A percentile compares a stretch with the other conserved stretches of the same genome.
Conservation (phyloP, 1,140 invertebrate genomes). For the Drosophila tristis region DNA sequence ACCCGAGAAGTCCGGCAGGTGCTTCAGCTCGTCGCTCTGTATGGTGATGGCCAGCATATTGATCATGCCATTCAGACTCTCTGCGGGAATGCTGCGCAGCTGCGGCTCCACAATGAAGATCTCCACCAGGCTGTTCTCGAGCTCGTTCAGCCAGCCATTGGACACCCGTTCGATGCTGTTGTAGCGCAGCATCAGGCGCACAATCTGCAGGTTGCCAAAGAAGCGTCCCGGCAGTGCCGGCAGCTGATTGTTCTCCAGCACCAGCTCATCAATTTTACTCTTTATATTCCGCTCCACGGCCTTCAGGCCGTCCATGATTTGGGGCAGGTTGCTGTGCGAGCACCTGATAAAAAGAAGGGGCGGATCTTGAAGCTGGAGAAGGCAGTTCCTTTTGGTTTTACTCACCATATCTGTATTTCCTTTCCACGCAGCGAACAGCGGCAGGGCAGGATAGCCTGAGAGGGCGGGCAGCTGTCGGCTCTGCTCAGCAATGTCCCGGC, state of each 20-base stretch:
- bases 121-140: constrained; percentile 91
- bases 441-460: constrained; percentile 85
- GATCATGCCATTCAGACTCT: constrained; percentile 90
- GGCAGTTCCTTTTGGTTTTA: background rate
- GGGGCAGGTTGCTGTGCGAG: constrained; percentile 92
- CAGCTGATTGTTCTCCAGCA: constrained; percentile 93
- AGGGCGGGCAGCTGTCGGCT: constrained; percentile 84
- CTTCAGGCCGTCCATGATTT: constrained; percentile 90
- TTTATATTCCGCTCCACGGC: constrained; percentile 88
- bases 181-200: constrained; percentile 92
- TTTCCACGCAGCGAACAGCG: constrained; percentile 84
- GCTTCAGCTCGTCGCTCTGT: constrained; percentile 89
- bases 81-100: constrained; percentile 90
- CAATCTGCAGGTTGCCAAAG: constrained; percentile 89
- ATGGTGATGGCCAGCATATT: constrained; percentile 92
- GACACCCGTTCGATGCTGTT: constrained; percentile 93
- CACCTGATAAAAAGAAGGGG: constrained; percentile 87
- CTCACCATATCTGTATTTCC: constrained; percentile 85
- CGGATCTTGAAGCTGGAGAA: background rate
- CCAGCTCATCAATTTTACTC: constrained; percentile 91
- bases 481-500: constrained; percentile 21
- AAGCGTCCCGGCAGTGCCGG: constrained; percentile 91
- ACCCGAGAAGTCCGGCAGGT: constrained; percentile 88
- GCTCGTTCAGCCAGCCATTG: constrained; percentile 90
- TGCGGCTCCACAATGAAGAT: constrained; percentile 93